Conservation (phyloP, 2,888 invertebrate genomes). For the Macropis europaea region DNA sequence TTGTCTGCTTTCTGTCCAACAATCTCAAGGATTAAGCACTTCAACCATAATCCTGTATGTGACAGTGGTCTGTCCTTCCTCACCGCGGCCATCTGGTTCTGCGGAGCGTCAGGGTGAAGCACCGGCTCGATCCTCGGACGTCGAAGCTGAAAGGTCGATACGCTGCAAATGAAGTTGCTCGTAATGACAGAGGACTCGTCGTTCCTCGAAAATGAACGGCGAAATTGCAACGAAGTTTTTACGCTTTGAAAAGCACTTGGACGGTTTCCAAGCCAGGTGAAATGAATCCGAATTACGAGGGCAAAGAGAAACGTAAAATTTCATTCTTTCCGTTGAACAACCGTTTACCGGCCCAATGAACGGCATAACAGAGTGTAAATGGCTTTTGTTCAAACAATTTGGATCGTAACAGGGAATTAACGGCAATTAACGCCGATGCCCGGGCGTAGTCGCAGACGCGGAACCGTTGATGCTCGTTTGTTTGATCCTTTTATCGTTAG, state of each 20-base stretch:
- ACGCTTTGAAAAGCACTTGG: not conserved
- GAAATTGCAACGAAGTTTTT: not conserved
- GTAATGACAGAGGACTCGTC: conserved; percentile 1
- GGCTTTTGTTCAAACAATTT: conserved; percentile 43
- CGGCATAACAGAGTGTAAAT: conserved; percentile 12
- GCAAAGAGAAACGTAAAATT: conserved; percentile 10
- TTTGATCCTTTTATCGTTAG: no score
- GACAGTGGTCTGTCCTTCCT: conserved; percentile 36
- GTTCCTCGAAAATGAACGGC: conserved; percentile 2
- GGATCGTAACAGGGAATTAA: conserved; percentile 43
- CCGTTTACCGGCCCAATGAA: conserved; percentile 14
- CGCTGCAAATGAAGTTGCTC: conserved; percentile 39
- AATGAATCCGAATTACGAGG: conserved; percentile 25
- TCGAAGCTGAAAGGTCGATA: conserved; percentile 24
- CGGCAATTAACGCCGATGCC: conserved; percentile 44
- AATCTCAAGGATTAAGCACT: conserved; percentile 20
- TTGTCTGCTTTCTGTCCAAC: conserved; percentile 21
- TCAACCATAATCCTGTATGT: no score
- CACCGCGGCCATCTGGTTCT: conserved; percentile 46
- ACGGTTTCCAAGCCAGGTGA: conserved; percentile 6
- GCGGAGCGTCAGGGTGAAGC: conserved; percentile 61
- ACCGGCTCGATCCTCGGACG: conserved; percentile 51
- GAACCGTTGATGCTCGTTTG: conserved; percentile 5
- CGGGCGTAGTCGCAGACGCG: not conserved
- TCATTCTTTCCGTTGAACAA: conserved; percentile 18